Percentiles rank a stretch among this genome's conserved stretches.
Conservation (phyloP, 2,113 vertebrate genomes). For the Turnix velox region DNA sequence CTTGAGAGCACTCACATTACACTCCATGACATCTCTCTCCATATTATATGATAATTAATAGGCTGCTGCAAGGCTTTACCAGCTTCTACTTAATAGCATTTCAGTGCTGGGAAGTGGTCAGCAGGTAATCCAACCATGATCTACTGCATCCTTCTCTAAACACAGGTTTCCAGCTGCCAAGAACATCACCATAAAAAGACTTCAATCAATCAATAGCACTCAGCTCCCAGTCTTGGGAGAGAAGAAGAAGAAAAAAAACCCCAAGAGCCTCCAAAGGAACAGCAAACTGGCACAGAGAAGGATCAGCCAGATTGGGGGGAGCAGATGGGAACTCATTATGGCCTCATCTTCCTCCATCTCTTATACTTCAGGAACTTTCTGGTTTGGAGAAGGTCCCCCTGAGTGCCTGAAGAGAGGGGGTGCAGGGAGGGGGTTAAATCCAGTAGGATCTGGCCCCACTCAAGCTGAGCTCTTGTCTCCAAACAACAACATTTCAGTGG, state of each 20-base stretch:
- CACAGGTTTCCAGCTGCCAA: slow-evolving; percentile 50
- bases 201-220: slow-evolving; percentile 54
- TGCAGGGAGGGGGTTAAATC: neutral
- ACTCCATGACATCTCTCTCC: slow-evolving; percentile 46
- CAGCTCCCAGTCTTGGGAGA: slow-evolving; percentile 39
- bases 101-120: slow-evolving; percentile 54
- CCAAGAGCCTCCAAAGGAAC: slow-evolving; percentile 47
- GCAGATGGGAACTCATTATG: slow-evolving; percentile 63
- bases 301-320: slow-evolving; percentile 56
- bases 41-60: slow-evolving; percentile 53
- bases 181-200: slow-evolving; percentile 39
- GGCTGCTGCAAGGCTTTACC: slow-evolving; percentile 54
- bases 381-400: slow-evolving; percentile 41
- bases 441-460: slow-evolving; percentile 21
- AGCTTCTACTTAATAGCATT: slow-evolving; percentile 50
- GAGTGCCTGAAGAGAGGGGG: neutral
- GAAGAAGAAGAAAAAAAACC: neutral
- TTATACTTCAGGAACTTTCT: slow-evolving; percentile 35
- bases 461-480: slow-evolving; percentile 44
- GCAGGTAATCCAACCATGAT: slow-evolving; percentile 46
- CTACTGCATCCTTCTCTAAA: slow-evolving; percentile 47
- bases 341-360: slow-evolving; percentile 39
- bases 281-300: slow-evolving; percentile 51
- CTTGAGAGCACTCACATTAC: slow-evolving; percentile 41
- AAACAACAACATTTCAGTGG: slow-evolving; percentile 65